These are phyloP conservation scores for Lamproptera curius DNA, from an alignment of 2,888 invertebrate species.

Conservation along the genomic window DNA sequence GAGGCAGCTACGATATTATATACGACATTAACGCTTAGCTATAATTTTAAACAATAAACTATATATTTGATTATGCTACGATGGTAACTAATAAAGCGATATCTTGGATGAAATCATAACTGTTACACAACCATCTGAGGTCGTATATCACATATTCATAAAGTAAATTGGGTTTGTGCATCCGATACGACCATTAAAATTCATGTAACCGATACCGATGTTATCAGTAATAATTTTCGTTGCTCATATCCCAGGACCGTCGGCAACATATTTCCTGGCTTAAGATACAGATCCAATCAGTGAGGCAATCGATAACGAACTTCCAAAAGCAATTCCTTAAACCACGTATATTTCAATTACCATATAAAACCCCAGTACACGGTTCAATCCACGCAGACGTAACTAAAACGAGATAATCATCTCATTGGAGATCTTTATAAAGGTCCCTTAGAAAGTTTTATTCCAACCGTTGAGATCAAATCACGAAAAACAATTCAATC, in stretches of 20 bases:
- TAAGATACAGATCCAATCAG: constrained; percentile 44
- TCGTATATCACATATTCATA: not conserved
- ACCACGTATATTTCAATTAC: constrained; percentile 70
- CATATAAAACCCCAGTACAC: constrained; percentile 66
- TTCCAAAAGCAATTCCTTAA: constrained; percentile 58
- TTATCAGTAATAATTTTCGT: constrained; percentile 55
- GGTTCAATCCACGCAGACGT: constrained; percentile 51
- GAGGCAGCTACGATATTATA: too few species aligned
- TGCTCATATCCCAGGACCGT: constrained; percentile 36
- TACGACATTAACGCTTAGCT: too few species aligned
- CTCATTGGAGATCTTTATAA: constrained; percentile 64
- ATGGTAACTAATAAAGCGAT: too few species aligned
- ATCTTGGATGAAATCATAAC: not conserved
- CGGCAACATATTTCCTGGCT: constrained; percentile 29
- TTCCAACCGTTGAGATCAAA: constrained; percentile 46
- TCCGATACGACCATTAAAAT: constrained; percentile 56
- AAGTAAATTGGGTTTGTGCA: constrained; percentile 29
- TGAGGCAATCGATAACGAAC: constrained; percentile 62
- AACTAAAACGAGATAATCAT: constrained; percentile 72
- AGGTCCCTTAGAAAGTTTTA: constrained; percentile 68
- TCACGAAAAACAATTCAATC: constrained; percentile 33
- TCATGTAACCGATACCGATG: constrained; percentile 54
- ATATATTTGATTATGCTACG: too few species aligned
- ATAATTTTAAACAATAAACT: too few species aligned
- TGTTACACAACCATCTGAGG: not conserved